Percentiles rank a stretch among this genome's conserved stretches.
Conservation (phyloP, 2,797 vertebrate species). For the Sebastes steindachneri region DNA sequence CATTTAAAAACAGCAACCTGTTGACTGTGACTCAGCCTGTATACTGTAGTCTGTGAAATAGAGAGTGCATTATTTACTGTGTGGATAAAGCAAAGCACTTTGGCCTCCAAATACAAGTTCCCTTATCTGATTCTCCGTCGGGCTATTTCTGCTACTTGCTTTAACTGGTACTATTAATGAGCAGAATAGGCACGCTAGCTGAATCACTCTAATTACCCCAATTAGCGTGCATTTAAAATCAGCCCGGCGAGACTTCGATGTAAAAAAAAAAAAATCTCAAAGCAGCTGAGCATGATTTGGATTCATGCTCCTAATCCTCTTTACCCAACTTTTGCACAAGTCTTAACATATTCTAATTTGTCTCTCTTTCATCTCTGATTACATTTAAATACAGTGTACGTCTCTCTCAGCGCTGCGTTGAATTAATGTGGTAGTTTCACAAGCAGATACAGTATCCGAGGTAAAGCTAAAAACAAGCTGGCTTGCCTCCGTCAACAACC, state of each 20-base stretch:
- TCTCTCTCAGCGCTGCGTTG: neutral
- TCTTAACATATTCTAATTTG: slow-evolving; percentile 31
- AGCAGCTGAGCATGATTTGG: slow-evolving; percentile 5
- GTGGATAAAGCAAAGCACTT: slow-evolving; percentile 14
- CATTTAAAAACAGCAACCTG: slow-evolving; percentile 1
- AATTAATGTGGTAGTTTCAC: neutral
- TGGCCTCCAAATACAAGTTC: slow-evolving; percentile 29
- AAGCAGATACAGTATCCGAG: neutral
- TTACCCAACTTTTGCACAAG: slow-evolving; percentile 12
- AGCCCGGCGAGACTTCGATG: neutral
- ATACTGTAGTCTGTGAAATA: slow-evolving; percentile 28
- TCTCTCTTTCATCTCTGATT: slow-evolving; percentile 31
- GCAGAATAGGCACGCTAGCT: slow-evolving; percentile 17
- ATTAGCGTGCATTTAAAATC: slow-evolving; percentile 60
- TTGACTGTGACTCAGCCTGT: slow-evolving; percentile 11
- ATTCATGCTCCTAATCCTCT: slow-evolving; percentile 28
- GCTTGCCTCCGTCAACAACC: slow-evolving; percentile 45
- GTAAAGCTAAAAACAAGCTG: slow-evolving; percentile 39
- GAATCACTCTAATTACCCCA: slow-evolving; percentile 60
- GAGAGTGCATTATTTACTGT: slow-evolving; percentile 45
- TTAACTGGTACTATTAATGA: slow-evolving; percentile 57
- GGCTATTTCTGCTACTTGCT: slow-evolving; percentile 53
- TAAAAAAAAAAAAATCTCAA: neutral
- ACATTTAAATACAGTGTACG: slow-evolving; percentile 1
- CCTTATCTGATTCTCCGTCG: slow-evolving; percentile 68